Evolutionary conservation across 1,140 invertebrate genomes (phyloP).

Genomic region (Brachionus calyciflorus): DNA sequence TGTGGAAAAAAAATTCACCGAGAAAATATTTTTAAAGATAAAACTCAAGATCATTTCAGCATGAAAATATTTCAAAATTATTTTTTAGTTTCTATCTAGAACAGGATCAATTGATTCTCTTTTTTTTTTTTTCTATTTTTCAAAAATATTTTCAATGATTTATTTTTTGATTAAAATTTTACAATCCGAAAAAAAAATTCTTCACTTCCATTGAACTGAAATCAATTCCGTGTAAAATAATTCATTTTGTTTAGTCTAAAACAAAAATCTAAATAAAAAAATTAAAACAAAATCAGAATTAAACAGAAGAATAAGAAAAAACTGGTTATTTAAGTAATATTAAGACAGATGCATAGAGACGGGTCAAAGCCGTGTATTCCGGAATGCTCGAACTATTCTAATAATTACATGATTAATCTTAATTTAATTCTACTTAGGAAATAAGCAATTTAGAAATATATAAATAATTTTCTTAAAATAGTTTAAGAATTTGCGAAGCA

Average conservation of each 20-base stretch:
- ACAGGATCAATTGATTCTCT: slow-evolving; percentile 26
- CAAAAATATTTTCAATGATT: slow-evolving; percentile 28
- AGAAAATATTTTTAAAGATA: slow-evolving; percentile 19
- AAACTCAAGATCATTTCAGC: slow-evolving; percentile 34
- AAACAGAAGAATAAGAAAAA: too few species aligned
- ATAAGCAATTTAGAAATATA: too few species aligned
- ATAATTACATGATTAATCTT: too few species aligned
- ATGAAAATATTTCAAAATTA: slow-evolving; percentile 18
- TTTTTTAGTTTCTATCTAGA: not conserved
- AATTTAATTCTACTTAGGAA: too few species aligned
- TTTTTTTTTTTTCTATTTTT: not conserved
- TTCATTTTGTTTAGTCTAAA: slow-evolving; percentile 14
- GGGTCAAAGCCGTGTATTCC: too few species aligned
- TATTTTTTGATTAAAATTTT: slow-evolving; percentile 34
- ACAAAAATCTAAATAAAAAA: not conserved
- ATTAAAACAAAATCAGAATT: too few species aligned
- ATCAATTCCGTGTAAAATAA: not conserved
- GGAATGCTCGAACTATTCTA: too few species aligned
- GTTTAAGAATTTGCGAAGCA: too few species aligned
- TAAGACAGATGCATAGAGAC: too few species aligned
- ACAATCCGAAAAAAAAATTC: not conserved
- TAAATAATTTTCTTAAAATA: too few species aligned
- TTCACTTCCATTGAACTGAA: slow-evolving; percentile 40
- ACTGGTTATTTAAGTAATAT: too few species aligned
- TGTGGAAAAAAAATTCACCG: not conserved